A percentile compares a stretch with the other conserved stretches of the same genome.
These are phyloP conservation scores for Dendrocincla tyrannina DNA, from an alignment of 2,797 vertebrate genomes.

Conservation along the genomic window DNA sequence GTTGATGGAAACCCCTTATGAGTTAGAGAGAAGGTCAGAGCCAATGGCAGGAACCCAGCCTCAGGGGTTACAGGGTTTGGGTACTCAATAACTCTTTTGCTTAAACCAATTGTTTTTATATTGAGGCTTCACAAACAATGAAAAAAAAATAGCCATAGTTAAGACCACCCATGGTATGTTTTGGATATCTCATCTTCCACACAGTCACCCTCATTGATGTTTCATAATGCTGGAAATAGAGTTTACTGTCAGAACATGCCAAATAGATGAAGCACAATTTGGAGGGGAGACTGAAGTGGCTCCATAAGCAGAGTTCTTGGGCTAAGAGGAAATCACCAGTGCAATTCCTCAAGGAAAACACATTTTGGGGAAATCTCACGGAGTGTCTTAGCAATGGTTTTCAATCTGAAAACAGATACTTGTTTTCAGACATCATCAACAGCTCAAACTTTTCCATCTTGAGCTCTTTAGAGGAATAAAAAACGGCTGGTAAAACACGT, in stretches of 20 bases:
- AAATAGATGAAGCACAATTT: not conserved
- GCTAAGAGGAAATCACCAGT: not conserved
- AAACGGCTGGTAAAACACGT: not conserved
- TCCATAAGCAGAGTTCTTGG: not conserved
- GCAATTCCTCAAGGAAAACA: not conserved
- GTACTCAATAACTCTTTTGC: fast-evolving
- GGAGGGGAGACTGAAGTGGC: not conserved
- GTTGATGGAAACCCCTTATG: not conserved
- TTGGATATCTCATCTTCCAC: not conserved
- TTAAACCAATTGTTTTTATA: not conserved
- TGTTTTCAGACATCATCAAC: not conserved
- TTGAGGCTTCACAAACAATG: not conserved
- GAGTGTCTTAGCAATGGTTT: not conserved
- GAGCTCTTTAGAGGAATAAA: not conserved
- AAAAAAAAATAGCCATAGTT: not conserved
- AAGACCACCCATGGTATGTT: not conserved
- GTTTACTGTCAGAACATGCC: not conserved
- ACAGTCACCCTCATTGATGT: not conserved
- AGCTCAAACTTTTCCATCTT: not conserved
- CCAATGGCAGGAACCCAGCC: not conserved
- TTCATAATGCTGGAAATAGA: not conserved
- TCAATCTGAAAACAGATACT: not conserved
- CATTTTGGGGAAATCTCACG: fast-evolving
- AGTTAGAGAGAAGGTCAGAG: not conserved
- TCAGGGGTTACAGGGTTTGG: not conserved